phyloP scores from a whole-genome alignment of 2,797 vertebrate genomes.

The Rhodeus uyekii region DNA sequence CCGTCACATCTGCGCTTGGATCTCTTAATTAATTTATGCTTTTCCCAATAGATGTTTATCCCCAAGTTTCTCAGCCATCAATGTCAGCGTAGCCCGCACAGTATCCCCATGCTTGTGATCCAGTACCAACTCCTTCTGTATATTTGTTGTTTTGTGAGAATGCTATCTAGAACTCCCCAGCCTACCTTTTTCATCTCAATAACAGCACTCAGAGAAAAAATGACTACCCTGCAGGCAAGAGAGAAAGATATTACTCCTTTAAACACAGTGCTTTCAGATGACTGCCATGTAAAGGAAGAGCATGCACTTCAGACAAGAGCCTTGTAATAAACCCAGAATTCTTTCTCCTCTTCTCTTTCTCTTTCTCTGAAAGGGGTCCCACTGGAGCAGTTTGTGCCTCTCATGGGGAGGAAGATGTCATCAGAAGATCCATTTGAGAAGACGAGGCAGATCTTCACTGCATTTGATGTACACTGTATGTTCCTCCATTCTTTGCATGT shows the following conservation, averaged over 20 bases:
- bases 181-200: constrained; percentile 59
- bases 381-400: constrained; percentile 70
- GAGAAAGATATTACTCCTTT: constrained; percentile 56
- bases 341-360: constrained; percentile 44
- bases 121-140: constrained; percentile 26
- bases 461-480: constrained; percentile 73
- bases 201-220: constrained; percentile 60
- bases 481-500: constrained; percentile 49
- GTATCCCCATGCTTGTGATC: constrained; percentile 22
- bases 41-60: constrained; percentile 23
- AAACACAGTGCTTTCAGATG: constrained; percentile 60
- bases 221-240: constrained; percentile 59
- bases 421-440: constrained; percentile 63
- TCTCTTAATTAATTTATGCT: constrained; percentile 54
- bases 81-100: constrained; percentile 43
- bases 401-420: constrained; percentile 70
- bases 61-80: constrained; percentile 18
- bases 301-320: constrained; percentile 54
- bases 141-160: constrained; percentile 46
- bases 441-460: constrained; percentile 73
- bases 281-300: constrained; percentile 56
- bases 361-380: constrained; percentile 66
- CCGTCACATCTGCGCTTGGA: constrained; percentile 27
- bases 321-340: constrained; percentile 58
- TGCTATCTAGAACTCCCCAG: constrained; percentile 50